Percentiles rank a stretch among this genome's conserved stretches.
phyloP scores from a whole-genome alignment of 92 coral and sea anemone genomes.

The Epizoanthus illoricatus region DNA sequence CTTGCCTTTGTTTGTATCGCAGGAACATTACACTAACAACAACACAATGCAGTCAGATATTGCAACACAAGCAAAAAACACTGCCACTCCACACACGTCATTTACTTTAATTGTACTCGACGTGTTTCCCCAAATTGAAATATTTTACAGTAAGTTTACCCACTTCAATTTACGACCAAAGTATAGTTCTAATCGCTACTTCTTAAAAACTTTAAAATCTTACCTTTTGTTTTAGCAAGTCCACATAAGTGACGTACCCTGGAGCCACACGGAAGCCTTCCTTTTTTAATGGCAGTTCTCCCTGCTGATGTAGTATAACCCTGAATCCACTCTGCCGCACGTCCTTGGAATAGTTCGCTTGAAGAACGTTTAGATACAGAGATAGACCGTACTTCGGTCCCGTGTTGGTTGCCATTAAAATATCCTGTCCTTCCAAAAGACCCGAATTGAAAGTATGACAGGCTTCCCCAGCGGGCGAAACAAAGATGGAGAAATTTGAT shows the following conservation, averaged over 20 bases:
- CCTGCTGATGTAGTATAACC: conserved; percentile 76
- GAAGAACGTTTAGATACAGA: conserved; percentile 60
- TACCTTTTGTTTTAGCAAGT: conserved; percentile 70
- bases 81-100: background rate
- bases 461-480: conserved; percentile 71
- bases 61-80: background rate
- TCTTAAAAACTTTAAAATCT: conserved; percentile 7
- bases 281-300: conserved; percentile 68
- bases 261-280: conserved; percentile 86
- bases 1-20: conserved; percentile 16
- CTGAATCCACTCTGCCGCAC: conserved; percentile 70
- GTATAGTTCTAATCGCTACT: no score
- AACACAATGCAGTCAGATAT: background rate
- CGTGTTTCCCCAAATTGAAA: background rate
- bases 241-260: conserved; percentile 78
- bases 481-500: conserved; percentile 65
- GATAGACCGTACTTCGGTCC: conserved; percentile 69
- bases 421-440: conserved; percentile 19
- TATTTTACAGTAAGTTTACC: background rate
- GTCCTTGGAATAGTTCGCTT: conserved; percentile 50
- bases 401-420: conserved; percentile 56
- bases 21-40: background rate
- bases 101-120: background rate
- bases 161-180: no score
- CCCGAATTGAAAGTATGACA: conserved; percentile 79